A percentile compares a stretch with the other conserved stretches of the same genome.
These are phyloP conservation scores for Noctilio leporinus DNA, from an alignment of 2,113 vertebrate genomes.

Conservation along the genomic window DNA sequence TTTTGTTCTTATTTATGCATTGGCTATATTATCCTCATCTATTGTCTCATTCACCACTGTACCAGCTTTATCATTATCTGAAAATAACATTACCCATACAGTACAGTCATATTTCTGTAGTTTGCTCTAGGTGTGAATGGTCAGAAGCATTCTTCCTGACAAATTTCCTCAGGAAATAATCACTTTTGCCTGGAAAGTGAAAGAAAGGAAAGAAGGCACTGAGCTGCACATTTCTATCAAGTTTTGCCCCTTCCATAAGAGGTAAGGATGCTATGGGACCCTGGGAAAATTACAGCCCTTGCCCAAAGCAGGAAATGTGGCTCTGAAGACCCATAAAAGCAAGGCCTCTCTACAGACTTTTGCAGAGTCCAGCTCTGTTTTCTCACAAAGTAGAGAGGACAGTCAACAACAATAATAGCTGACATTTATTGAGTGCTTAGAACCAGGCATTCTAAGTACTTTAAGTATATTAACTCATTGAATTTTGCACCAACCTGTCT, in stretches of 20 bases:
- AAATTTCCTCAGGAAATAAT: neutral
- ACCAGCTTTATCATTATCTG: constrained; percentile 2
- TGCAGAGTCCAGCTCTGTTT: neutral
- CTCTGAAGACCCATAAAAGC: neutral
- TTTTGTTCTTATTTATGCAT: constrained; percentile 4
- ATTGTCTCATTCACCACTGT: neutral
- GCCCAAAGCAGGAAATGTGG: neutral
- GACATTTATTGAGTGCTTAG: neutral
- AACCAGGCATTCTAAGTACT: neutral
- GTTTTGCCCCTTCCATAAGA: neutral
- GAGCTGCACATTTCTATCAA: neutral
- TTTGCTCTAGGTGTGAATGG: neutral
- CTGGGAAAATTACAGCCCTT: neutral
- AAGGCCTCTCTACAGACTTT: neutral
- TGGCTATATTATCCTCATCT: neutral
- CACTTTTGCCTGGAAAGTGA: neutral
- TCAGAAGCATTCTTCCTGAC: neutral
- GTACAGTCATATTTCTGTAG: neutral
- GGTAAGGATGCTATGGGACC: neutral
- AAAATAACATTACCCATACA: neutral
- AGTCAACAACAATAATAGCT: neutral
- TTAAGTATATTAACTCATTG: neutral
- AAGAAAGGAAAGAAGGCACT: neutral
- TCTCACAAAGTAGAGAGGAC: neutral
- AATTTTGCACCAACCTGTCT: neutral